These are phyloP conservation scores for Chrysolina americana DNA, from an alignment of 2,888 invertebrate species.

Conservation along the genomic window DNA sequence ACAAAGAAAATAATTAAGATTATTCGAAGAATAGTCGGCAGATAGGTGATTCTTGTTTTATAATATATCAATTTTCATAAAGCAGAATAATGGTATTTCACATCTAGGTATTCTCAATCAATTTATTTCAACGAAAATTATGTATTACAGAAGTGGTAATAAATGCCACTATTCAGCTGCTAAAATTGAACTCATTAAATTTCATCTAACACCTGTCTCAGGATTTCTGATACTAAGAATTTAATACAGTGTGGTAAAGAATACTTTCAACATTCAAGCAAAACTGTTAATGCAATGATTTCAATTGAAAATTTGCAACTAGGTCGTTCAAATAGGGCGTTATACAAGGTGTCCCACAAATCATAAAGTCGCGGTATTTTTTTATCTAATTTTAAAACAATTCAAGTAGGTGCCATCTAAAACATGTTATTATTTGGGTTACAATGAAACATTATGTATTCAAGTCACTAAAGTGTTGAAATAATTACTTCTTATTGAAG, in stretches of 20 bases:
- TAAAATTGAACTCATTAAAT: too few relatives aligned
- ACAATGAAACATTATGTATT: constrained; percentile 10
- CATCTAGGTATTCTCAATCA: too few relatives aligned
- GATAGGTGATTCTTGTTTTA: too few relatives aligned
- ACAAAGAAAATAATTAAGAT: too few relatives aligned
- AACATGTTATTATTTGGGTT: constrained; percentile 20
- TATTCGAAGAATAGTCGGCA: too few relatives aligned
- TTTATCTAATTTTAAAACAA: constrained; percentile 14
- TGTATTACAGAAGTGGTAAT: too few relatives aligned
- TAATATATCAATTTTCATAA: too few relatives aligned
- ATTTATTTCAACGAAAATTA: too few relatives aligned
- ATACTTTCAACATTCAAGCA: not conserved
- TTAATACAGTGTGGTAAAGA: not conserved
- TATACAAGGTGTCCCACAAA: constrained; percentile 10
- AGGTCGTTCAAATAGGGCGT: constrained; percentile 5
- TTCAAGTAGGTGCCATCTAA: constrained; percentile 23
- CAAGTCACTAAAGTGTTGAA: constrained; percentile 21
- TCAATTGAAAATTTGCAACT: not conserved
- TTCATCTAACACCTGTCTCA: too few relatives aligned
- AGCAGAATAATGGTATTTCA: too few relatives aligned
- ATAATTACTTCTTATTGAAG: constrained; percentile 24
- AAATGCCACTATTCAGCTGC: too few relatives aligned
- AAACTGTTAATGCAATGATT: not conserved
- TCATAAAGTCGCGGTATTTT: constrained; percentile 4
- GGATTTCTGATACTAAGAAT: too few relatives aligned